phyloP scores from a whole-genome alignment of 2,113 vertebrate species.

The Oryzias celebensis region DNA sequence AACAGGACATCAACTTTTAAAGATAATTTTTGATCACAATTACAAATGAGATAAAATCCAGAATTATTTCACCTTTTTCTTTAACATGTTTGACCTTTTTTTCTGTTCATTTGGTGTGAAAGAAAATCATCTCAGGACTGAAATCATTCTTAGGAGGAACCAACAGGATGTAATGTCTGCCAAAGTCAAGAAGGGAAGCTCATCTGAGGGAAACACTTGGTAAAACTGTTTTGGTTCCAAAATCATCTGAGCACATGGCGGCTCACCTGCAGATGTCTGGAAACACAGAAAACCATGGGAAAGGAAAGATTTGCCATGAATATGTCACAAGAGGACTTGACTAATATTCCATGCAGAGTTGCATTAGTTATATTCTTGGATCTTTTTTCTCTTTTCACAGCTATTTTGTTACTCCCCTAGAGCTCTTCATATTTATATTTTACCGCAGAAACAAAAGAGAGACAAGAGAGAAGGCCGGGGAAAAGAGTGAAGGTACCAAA shows the following conservation, averaged over 20 bases:
- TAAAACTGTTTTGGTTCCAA: constrained; percentile 54
- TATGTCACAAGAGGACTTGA: constrained; percentile 42
- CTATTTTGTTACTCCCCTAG: constrained; percentile 33
- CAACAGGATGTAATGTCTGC: constrained; percentile 31
- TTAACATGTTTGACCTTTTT: constrained; percentile 12
- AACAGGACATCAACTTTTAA: too few species aligned
- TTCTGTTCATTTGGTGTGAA: constrained; percentile 13
- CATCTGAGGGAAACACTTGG: constrained; percentile 35
- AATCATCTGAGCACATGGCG: constrained; percentile 37
- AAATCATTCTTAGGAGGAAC: constrained; percentile 34
- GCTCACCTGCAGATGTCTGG: constrained; percentile 18
- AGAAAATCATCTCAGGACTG: constrained; percentile 4
- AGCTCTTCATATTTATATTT: constrained; percentile 25
- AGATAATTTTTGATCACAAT: too few species aligned
- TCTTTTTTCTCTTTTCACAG: constrained; percentile 30
- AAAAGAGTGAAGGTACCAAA: too few species aligned
- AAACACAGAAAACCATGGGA: constrained; percentile 38
- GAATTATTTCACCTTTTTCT: not conserved
- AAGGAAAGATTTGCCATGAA: constrained; percentile 46
- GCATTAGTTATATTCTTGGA: constrained; percentile 39
- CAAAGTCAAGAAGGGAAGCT: constrained; percentile 39
- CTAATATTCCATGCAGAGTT: constrained; percentile 23
- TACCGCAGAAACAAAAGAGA: constrained; percentile 16
- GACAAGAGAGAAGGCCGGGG: not conserved
- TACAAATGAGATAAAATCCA: too few species aligned